Conservation (phyloP, 1,140 invertebrate genomes). For the Wasmannia auropunctata region DNA sequence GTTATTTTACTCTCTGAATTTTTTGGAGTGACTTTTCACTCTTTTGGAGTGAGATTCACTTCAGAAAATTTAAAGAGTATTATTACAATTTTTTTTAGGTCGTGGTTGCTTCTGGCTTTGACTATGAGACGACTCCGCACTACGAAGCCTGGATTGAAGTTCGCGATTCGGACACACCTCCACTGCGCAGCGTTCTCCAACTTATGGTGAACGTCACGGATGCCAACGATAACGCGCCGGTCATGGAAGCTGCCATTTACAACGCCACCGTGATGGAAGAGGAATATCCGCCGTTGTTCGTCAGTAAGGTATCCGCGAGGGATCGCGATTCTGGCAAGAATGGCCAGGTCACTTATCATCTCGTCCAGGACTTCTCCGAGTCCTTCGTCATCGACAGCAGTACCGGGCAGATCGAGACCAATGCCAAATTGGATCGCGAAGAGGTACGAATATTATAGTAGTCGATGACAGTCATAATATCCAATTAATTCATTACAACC, state of each 20-base stretch:
- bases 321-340: slow-evolving; percentile 96
- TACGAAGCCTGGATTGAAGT: slow-evolving; percentile 98
- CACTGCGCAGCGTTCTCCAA: slow-evolving; percentile 91
- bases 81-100: slow-evolving; percentile 71
- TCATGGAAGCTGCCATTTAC: slow-evolving; percentile 93
- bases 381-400: slow-evolving; percentile 93
- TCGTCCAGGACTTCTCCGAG: slow-evolving; percentile 91
- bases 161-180: slow-evolving; percentile 92
- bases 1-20: too few species aligned
- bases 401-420: slow-evolving; percentile 94
- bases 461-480: neutral
- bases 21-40: too few species aligned
- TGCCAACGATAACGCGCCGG: slow-evolving; percentile 95
- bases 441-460: slow-evolving; percentile 81
- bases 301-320: slow-evolving; percentile 92
- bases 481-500: neutral
- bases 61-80: too few species aligned
- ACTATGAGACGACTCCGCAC: slow-evolving; percentile 93
- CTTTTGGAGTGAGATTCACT: too few species aligned
- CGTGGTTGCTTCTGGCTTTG: slow-evolving; percentile 91
- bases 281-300: slow-evolving; percentile 91
- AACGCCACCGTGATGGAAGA: slow-evolving; percentile 95
- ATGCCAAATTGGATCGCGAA: slow-evolving; percentile 94
- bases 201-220: slow-evolving; percentile 95
- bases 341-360: slow-evolving; percentile 92